These are phyloP conservation scores for Limnephilus auricula DNA, from an alignment of 2,888 invertebrate species.

Conservation along the genomic window DNA sequence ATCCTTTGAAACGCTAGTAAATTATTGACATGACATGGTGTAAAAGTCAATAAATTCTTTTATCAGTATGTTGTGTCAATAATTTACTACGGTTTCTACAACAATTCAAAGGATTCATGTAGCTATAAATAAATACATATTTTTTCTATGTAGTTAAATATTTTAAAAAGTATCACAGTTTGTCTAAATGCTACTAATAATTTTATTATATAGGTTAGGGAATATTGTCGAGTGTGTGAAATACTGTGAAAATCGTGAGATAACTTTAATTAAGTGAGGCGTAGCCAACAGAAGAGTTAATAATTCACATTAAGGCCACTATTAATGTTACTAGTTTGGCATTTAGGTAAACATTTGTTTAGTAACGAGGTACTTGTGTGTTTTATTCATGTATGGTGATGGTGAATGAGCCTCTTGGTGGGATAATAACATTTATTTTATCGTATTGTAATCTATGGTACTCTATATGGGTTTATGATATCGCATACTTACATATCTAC, in stretches of 20 bases:
- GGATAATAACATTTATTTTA: not conserved
- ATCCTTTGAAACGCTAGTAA: no score
- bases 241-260: not conserved
- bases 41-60: no score
- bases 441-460: not conserved
- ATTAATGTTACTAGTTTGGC: not conserved
- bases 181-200: not conserved
- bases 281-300: not conserved
- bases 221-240: not conserved
- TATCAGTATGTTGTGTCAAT: no score
- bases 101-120: no score
- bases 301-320: not conserved
- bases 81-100: no score
- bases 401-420: not conserved
- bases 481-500: not conserved
- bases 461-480: not conserved
- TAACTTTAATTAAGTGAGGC: not conserved
- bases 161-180: no score
- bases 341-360: not conserved
- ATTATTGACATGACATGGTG: no score
- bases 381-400: not conserved
- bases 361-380: not conserved
- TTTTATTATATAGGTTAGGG: not conserved
- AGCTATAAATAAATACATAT: no score
- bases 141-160: no score